Evolutionary conservation across 2,888 invertebrate genomes (phyloP), one percentile per base, ranked within the genome.

Genomic region (Phytoseiulus persimilis): DNA sequence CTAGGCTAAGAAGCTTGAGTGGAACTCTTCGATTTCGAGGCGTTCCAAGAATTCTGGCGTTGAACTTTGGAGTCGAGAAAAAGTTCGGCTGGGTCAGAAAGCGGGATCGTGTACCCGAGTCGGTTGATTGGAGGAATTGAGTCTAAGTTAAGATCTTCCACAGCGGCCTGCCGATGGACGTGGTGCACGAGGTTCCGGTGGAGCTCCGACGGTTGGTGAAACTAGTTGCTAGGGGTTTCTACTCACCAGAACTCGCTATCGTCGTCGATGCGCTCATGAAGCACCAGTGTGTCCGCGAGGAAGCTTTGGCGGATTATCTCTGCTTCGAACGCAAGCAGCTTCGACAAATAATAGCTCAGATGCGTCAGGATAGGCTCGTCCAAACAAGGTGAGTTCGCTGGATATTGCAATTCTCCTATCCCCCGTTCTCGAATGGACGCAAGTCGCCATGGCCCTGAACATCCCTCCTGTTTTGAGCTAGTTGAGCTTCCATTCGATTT

Each of bases 281-380:
- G 92, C 97, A 98, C 94, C 97, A 97, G 33, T 98, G 98, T 90
- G 93, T 94, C 92, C 93, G 93, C 91, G 94, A 94, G 91, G 94
- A 94, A 90, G 94, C 94, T 90, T 91, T 94, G 83, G 96, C 96
- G 91, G 98, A 98, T 92, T 94, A 98, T 89, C 93, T 98, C 45
- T 96, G 96, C 92, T 98, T 98, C 93, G 98, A 98, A 93, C 94
- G 96, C 91, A 97, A 98, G 94, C 97, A 98, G 95, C 93, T 98
- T 90, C 94, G 98, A 92, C 95, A 97, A 0, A 94, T 97, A 91
- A 96, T 98, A 93, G 94, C 96, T 0, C 95, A 95, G 0, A 93
- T 98, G 90, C 95, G 96, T 93, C 96, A 95, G 92, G 98, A 98
- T 92, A 97, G 98, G 94, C 97, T 98, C 92, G 95, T 97, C 91